These are phyloP conservation scores for Strigamia maritima DNA, from an alignment of 2,888 invertebrate species.

Conservation along the genomic window DNA sequence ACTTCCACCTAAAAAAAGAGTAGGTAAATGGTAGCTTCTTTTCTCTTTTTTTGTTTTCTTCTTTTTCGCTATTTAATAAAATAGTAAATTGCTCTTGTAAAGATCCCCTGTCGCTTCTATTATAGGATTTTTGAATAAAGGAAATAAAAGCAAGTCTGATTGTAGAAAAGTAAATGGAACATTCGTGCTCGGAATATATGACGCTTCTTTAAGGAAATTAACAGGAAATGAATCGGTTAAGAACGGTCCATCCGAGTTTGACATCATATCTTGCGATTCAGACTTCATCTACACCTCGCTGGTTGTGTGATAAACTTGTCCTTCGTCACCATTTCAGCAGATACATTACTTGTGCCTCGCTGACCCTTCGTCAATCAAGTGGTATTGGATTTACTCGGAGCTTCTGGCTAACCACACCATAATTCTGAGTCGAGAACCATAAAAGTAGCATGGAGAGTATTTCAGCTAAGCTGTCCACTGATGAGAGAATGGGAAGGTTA, in stretches of 20 bases:
- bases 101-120: not conserved
- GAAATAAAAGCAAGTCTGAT: not conserved
- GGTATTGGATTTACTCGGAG: constrained; percentile 1
- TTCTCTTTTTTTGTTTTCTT: not conserved
- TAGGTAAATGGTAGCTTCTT: not conserved
- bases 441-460: not conserved
- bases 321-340: not conserved
- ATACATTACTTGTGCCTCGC: not conserved
- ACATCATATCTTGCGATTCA: not conserved
- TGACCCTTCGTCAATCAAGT: constrained; percentile 23
- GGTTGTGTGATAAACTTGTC: not conserved
- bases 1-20: not conserved
- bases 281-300: not conserved
- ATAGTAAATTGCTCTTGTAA: not conserved
- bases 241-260: not conserved
- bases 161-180: not conserved
- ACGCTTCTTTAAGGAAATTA: constrained; percentile 2
- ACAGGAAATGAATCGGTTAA: constrained; percentile 2
- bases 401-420: constrained; percentile 13
- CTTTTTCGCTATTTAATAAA: not conserved
- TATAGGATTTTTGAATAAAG: constrained; percentile 8
- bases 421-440: constrained; percentile 1
- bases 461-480: not conserved
- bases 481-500: not conserved
- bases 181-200: not conserved